phyloP scores from a whole-genome alignment of 1,140 invertebrate species.

The Mesaphorura yosii region DNA sequence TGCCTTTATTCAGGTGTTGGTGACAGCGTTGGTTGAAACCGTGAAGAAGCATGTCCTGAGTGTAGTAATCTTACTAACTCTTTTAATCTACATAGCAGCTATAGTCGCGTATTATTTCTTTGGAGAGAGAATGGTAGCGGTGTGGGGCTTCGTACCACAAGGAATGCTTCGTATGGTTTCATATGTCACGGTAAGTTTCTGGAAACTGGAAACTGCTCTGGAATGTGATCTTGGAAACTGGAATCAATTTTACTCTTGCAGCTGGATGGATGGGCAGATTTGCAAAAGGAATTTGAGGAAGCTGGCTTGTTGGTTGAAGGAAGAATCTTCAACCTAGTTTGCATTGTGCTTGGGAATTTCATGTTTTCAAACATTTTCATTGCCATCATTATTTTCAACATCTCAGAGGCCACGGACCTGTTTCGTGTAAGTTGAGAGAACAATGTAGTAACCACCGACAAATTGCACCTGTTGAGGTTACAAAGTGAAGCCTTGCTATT shows the following conservation, averaged over 20 bases:
- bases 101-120: slow-evolving; percentile 25
- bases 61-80: slow-evolving; percentile 20
- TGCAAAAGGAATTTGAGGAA: slow-evolving; percentile 1
- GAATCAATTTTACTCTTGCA: neutral
- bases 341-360: slow-evolving; percentile 34
- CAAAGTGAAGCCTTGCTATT: too few relatives aligned
- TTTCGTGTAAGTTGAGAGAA: slow-evolving; percentile 27
- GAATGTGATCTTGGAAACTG: neutral
- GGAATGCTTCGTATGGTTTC: slow-evolving; percentile 24
- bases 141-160: slow-evolving; percentile 9
- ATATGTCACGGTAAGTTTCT: slow-evolving; percentile 14
- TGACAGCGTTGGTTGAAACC: slow-evolving; percentile 23
- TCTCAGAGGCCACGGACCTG: slow-evolving; percentile 33
- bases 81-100: slow-evolving; percentile 21
- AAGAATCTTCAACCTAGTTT: slow-evolving; percentile 17
- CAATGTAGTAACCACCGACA: too few relatives aligned
- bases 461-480: too few relatives aligned
- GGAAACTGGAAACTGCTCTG: too few relatives aligned
- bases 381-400: slow-evolving; percentile 35
- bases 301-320: neutral
- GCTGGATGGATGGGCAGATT: slow-evolving; percentile 24
- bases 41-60: slow-evolving; percentile 22
- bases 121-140: neutral
- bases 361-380: slow-evolving; percentile 35
- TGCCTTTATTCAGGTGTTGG: slow-evolving; percentile 12